Conservation (phyloP, 92 coral and sea anemone species). For the Zoanthus sociatus region DNA sequence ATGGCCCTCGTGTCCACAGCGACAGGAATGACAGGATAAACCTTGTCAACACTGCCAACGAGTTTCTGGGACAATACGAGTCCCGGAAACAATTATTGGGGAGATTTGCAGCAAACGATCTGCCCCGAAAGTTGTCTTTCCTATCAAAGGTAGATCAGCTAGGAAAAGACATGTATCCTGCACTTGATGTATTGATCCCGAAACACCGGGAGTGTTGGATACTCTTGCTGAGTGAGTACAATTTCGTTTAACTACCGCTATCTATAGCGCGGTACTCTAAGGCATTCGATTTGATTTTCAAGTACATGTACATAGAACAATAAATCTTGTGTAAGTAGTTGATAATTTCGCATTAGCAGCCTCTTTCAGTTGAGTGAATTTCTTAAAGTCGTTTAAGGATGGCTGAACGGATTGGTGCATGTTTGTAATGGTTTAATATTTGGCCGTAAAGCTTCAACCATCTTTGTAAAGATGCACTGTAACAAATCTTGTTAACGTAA, state of each 20-base stretch:
- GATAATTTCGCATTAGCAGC: background rate
- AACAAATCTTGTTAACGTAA: background rate
- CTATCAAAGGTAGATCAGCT: conserved; percentile 20
- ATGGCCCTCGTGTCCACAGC: conserved; percentile 44
- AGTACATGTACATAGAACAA: conserved; percentile 10
- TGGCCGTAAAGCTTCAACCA: background rate
- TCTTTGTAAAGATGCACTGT: background rate
- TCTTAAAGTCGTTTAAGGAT: background rate
- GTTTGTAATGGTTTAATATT: background rate
- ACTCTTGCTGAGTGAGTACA: conserved; percentile 22
- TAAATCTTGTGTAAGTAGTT: conserved; percentile 9
- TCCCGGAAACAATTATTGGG: conserved; percentile 42
- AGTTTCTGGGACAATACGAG: conserved; percentile 45
- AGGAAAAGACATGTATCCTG: conserved; percentile 31
- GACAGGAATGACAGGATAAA: conserved; percentile 43
- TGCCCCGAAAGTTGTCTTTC: conserved; percentile 42
- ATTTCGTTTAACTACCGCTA: conserved; percentile 36
- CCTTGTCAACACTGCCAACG: conserved; percentile 25
- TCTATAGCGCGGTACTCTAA: conserved; percentile 29
- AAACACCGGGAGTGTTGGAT: conserved; percentile 38
- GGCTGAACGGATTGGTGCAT: conserved; percentile 1
- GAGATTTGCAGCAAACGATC: conserved; percentile 41
- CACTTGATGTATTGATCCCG: conserved; percentile 32
- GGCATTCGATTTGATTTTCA: conserved; percentile 32
- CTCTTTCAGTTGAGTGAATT: conserved; percentile 13